A percentile compares a stretch with the other conserved stretches of the same genome.
Conservation (phyloP, 64 coral and sea anemone genomes). For the Orbicella faveolata region DNA sequence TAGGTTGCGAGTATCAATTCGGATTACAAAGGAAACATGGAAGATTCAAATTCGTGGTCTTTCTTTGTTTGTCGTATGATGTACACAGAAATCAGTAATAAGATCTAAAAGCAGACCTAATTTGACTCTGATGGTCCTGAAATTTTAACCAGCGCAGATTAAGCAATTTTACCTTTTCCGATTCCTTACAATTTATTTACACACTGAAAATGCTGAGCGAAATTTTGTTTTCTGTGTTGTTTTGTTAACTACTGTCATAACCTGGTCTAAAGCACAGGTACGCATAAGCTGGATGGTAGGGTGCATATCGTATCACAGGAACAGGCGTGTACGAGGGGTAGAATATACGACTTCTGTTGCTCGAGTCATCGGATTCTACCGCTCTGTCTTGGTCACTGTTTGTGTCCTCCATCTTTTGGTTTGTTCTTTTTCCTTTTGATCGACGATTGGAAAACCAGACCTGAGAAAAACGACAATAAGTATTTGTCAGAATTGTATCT, state of each 20-base stretch:
- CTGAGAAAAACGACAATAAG: neutral
- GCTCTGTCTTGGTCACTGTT: conserved; percentile 12
- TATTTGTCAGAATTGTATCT: neutral
- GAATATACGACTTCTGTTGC: conserved; percentile 24
- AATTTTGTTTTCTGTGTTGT: neutral
- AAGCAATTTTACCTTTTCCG: neutral
- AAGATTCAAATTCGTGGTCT: no score
- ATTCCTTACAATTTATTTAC: neutral
- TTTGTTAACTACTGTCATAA: conserved; percentile 29
- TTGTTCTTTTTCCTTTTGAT: conserved; percentile 64
- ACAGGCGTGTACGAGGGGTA: conserved; percentile 32
- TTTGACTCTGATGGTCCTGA: neutral
- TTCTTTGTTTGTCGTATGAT: no score
- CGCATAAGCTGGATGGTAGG: conserved; percentile 29
- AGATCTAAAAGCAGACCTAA: neutral
- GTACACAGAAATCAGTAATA: no score
- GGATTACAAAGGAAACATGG: no score
- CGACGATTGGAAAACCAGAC: conserved; percentile 73
- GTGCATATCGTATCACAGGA: conserved; percentile 31
- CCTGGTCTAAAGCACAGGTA: conserved; percentile 24
- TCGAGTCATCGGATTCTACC: neutral
- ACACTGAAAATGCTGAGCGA: neutral
- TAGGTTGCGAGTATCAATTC: no score
- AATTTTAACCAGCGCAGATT: neutral
- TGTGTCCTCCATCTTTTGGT: conserved; percentile 1